Base-by-base conservation (phyloP, 2,797 vertebrate species). In the Acanthurus lineatus region DNA sequence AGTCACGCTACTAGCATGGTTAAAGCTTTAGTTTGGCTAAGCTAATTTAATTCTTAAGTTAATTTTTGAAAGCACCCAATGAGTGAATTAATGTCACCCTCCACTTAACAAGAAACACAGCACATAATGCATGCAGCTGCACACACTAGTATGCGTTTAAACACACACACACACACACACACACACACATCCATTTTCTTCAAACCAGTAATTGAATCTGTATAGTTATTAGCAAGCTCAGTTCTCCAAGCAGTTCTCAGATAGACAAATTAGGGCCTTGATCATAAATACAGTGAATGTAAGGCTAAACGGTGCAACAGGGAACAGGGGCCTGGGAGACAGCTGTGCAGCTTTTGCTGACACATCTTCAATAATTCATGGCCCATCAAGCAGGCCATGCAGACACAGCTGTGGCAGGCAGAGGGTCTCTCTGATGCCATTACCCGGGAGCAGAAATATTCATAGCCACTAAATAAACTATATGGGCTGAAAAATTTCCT, bases 341-440 rank as follows among this genome's bases (percentile, higher is more conserved):
- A 88, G 79, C 69, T 75, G 81, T 19, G 40, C 4, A 47, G 81
- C 60, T 82, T 85, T 70, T 83, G 47, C 76, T 84, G 59, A 90
- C 76, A 74, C 10, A 48, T 69, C 62, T 84, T 91, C 32, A 85
- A 90, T 90, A 84, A 86, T 91, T 70, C 44, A 89, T 76, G 81
- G 35, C 17, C 44, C 32, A 83, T 77, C 78, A 92, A 91, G 72
- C 65, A 69, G 58, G 73, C 62, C 73, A 65, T 22, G 69, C 53
- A 61, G 61, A 69, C 51, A 3, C 15, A 17, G 45, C 51, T 74
- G 61, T 47, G 66, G 65, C 9, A 9, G 76, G 64, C 48, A 44
- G 32, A 42, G 9, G 38, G 38, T 68, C 79, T 79, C n/a, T 69
- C 47, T 54, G 51, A 63, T 19, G 25, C 16, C 35, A 32, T 52